Base-by-base conservation (phyloP, 2,888 invertebrate species). In the Archips xylosteana region DNA sequence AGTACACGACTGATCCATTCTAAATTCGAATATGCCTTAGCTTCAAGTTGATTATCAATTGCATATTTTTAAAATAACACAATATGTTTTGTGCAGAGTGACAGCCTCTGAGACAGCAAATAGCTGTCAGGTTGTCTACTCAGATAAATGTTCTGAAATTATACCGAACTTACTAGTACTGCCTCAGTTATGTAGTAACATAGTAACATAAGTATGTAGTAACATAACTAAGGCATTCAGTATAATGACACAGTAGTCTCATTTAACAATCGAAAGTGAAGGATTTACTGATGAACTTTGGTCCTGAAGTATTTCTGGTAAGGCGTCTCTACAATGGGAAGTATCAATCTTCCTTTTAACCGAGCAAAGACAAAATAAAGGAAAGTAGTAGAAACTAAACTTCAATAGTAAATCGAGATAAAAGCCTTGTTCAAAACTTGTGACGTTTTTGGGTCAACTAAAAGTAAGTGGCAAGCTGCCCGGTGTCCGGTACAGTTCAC, bases 391-490 rank as follows among this genome's bases (percentile, higher is more conserved):
- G 57, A 69, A 64, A 64, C 68, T n/a, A 39, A 54, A 34, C 36
- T 60, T 59, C 57, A 49, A 64, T 34, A 51, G 67, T 57, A 51
- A 54, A 72, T 67, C 45, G 13, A 68, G 63, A 60, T 49, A 70
- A 74, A 74, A 45, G 69, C 60, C 65, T 65, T 70, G 69, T 64
- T 60, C 69, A 74, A 65, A 63, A 69, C 57, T 70, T 64, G 59
- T 71, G 75, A 72, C 75, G 67, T 75, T 70, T 76, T 75, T 75
- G 57, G 77, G 77, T 76, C 77, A 77, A 32, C 66, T 64, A 42
- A 57, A 68, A 74, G 70, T 72, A 69, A 71, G 57, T 57, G 57
- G 57, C 65, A 78, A 80, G 82, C 78, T 57, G 79, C 76, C 73
- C 75, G 69, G 68, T 72, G 70, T 76, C 76, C 67, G 68, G 75